A percentile compares a stretch with the other conserved stretches of the same genome.
Conservation (phyloP, 2,888 invertebrate genomes). For the Eremobia ochroleuca region DNA sequence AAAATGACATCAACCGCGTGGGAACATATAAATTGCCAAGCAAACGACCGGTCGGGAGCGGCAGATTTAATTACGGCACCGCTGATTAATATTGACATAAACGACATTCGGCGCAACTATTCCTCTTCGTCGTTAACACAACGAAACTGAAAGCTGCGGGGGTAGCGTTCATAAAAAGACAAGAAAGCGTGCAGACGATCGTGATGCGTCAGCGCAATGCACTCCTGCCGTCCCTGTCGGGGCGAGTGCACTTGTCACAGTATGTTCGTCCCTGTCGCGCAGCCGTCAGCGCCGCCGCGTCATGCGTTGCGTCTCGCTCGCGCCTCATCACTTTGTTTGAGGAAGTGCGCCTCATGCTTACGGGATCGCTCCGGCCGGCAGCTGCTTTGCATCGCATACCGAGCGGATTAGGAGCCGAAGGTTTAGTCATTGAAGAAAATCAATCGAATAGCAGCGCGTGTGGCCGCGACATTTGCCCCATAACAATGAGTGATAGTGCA, state of each 20-base stretch:
- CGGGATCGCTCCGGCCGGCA: constrained; percentile 80
- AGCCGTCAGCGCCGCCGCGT: constrained; percentile 14
- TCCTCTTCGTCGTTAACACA: constrained; percentile 74
- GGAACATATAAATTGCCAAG: constrained; percentile 87
- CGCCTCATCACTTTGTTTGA: constrained; percentile 78
- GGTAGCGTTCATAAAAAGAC: constrained; percentile 82
- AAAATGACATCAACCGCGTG: constrained; percentile 90
- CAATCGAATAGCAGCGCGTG: constrained; percentile 80
- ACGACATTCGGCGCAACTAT: constrained; percentile 79
- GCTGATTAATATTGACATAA: constrained; percentile 84
- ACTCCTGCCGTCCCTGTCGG: constrained; percentile 81
- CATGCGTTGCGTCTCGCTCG: constrained; percentile 65
- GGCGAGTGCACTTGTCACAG: constrained; percentile 79
- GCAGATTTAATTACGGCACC: constrained; percentile 84
- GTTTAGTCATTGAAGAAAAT: constrained; percentile 81
- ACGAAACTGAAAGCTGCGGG: constrained; percentile 85
- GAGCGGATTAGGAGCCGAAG: constrained; percentile 82
- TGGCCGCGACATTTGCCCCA: constrained; percentile 88
- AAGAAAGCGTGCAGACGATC: constrained; percentile 82
- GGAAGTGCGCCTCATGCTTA: constrained; percentile 84
- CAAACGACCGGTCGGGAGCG: constrained; percentile 84
- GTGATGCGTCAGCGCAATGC: constrained; percentile 89
- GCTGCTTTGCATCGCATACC: constrained; percentile 85
- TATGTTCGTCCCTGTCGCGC: constrained; percentile 70
- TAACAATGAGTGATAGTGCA: constrained; percentile 90